Evolutionary conservation across 2,113 vertebrate genomes (phyloP).

Genomic region (Mustelus asterias): DNA sequence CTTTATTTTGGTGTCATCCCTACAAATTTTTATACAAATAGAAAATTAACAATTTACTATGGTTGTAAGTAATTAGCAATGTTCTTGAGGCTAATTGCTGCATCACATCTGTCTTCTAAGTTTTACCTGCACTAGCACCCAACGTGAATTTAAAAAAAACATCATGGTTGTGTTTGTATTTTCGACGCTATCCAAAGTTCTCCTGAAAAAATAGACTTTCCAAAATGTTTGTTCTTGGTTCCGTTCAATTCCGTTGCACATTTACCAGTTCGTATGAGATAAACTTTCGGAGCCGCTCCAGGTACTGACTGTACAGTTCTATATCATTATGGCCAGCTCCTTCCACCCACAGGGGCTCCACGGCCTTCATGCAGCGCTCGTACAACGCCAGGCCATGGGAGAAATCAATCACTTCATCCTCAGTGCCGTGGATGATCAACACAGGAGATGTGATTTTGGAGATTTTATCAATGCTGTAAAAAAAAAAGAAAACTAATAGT

Average conservation of each 20-base stretch:
- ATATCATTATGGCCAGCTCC: conserved; percentile 97
- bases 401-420: conserved; percentile 98
- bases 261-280: conserved; percentile 81
- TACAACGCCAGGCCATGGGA: conserved; percentile 90
- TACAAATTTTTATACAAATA: conserved; percentile 13
- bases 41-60: conserved; percentile 18
- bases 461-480: conserved; percentile 86
- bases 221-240: conserved; percentile 33
- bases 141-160: conserved; percentile 29
- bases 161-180: conserved; percentile 29
- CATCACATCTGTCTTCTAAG: conserved; percentile 11
- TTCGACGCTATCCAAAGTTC: conserved; percentile 30
- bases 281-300: conserved; percentile 90
- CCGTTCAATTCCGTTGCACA: conserved; percentile 50
- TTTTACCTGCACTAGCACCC: conserved; percentile 16
- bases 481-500: neutral
- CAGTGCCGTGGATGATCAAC: conserved; percentile 94
- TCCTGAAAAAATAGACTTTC: conserved; percentile 38
- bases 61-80: conserved; percentile 18
- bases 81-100: conserved; percentile 3
- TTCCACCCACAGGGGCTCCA: conserved; percentile 97
- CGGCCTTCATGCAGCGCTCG: conserved; percentile 90
- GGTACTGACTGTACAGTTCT: conserved; percentile 94
- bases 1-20: neutral
- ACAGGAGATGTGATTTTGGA: conserved; percentile 93